Evolutionary conservation across 2,113 vertebrate species (phyloP), one percentile per base, ranked within the genome.

Genomic region (Thryonomys swinderianus): DNA sequence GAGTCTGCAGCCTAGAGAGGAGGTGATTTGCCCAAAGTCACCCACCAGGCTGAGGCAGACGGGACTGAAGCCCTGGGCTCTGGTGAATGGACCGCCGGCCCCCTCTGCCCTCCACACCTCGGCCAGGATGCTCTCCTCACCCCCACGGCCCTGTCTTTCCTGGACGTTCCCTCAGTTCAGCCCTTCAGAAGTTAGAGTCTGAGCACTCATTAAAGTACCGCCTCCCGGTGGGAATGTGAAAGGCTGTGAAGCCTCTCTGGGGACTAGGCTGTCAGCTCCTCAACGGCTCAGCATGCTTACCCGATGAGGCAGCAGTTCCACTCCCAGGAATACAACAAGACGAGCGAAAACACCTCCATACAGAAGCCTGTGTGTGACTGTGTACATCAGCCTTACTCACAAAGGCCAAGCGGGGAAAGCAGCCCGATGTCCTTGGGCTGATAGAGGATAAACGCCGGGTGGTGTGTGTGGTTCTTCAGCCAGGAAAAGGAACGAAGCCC

Each of bases 11-110:
- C 27, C 10, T 18, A 71, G 42, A 76, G 67, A 40, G 51, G 61
- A 40, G 57, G 7, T 48, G 73, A 61, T 55, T 53, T 10, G 12
- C 37, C 17, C 6, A 0, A 55, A 48, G 10, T 32, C 89, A 57
- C 55, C 18, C 20, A 23, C 74, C 30, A 30, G 66, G 37, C 17
- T 7, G 14, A 37, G 40, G 53, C 40, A 55, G 81, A 1, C 9
- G 40, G 57, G 48, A 21, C 78, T 2, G 32, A 88, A 18, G 34
- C 25, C 81, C 21, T 5, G 32, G 57, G 78, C 73, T 95, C 66
- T 40, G 53, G 40, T 1, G 40, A 42, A 57, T 37, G 13, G 32
- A 3, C 37, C 32, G 0, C 0, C 5, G 67, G 59, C 18, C 55
- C 8, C 18, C 48, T 85, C n/a, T 85, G 59, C 42, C 40, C 71